Conservation (phyloP, 2,797 vertebrate species). For the Sciaenops ocellatus region DNA sequence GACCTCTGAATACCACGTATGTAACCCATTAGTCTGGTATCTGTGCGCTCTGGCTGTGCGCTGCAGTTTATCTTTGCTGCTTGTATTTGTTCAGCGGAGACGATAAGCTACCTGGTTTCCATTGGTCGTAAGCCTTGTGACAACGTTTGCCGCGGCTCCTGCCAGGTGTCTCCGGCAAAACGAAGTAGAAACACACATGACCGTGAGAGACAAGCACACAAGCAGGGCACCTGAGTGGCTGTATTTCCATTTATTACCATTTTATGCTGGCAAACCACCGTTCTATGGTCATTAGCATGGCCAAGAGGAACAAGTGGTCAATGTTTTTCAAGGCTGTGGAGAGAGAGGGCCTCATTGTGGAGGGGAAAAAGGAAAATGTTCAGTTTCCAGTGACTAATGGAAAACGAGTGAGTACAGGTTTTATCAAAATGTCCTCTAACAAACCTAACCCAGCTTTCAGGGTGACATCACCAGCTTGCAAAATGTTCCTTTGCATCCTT, state of each 20-base stretch:
- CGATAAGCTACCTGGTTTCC: conserved; percentile 67
- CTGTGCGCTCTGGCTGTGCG: conserved; percentile 40
- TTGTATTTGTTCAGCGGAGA: conserved; percentile 63
- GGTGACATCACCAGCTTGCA: conserved; percentile 41
- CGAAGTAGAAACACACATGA: conserved; percentile 42
- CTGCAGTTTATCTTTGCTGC: conserved; percentile 64
- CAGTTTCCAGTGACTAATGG: conserved; percentile 72
- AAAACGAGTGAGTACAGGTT: conserved; percentile 61
- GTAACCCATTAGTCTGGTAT: conserved; percentile 78
- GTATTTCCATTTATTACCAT: conserved; percentile 77
- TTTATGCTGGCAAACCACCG: conserved; percentile 49
- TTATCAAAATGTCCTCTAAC: conserved; percentile 63
- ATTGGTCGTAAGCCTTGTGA: conserved; percentile 43
- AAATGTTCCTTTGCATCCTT: conserved; percentile 45
- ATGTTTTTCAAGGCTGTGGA: conserved; percentile 68
- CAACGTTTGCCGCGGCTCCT: conserved; percentile 40
- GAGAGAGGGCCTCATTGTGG: conserved; percentile 69
- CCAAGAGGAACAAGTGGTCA: conserved; percentile 72
- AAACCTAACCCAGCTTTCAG: conserved; percentile 23
- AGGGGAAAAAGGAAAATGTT: conserved; percentile 61
- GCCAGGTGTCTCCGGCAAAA: conserved; percentile 51
- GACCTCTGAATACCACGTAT: conserved; percentile 78
- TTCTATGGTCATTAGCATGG: conserved; percentile 72
- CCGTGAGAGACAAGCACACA: conserved; percentile 19
- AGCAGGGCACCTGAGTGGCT: conserved; percentile 49